phyloP scores from a whole-genome alignment of 2,888 invertebrate species.

The Eupsilia transversa region DNA sequence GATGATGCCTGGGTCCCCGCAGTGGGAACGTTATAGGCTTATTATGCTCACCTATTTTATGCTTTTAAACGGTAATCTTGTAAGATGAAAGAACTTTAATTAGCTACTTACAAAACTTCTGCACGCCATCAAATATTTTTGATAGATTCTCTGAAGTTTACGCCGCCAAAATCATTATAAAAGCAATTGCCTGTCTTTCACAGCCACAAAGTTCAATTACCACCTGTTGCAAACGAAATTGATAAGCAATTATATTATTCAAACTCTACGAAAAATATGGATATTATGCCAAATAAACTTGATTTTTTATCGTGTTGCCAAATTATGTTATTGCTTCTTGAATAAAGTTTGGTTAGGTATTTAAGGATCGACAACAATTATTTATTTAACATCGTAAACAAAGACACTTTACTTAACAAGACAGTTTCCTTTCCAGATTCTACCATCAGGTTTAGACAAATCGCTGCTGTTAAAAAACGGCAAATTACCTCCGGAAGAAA shows the following conservation, averaged over 20 bases:
- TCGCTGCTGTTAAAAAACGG: conserved; percentile 86
- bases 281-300: neutral
- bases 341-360: neutral
- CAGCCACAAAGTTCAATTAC: conserved; percentile 49
- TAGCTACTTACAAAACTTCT: conserved; percentile 20
- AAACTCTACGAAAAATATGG: neutral
- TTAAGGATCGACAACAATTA: neutral
- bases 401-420: conserved; percentile 29
- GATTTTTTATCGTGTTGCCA: neutral
- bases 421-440: conserved; percentile 74
- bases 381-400: neutral
- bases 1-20: no score
- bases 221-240: conserved; percentile 51
- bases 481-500: conserved; percentile 83
- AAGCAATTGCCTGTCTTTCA: conserved; percentile 52
- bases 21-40: no score
- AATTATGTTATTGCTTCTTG: neutral
- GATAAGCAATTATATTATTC: conserved; percentile 23
- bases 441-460: conserved; percentile 86
- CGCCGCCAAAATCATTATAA: conserved; percentile 28
- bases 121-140: conserved; percentile 18
- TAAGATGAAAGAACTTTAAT: conserved; percentile 15
- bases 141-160: conserved; percentile 34
- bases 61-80: neutral
- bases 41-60: no score